Evolutionary conservation across 2,113 vertebrate species (phyloP).

Genomic region (Acanthochromis polyacanthus): DNA sequence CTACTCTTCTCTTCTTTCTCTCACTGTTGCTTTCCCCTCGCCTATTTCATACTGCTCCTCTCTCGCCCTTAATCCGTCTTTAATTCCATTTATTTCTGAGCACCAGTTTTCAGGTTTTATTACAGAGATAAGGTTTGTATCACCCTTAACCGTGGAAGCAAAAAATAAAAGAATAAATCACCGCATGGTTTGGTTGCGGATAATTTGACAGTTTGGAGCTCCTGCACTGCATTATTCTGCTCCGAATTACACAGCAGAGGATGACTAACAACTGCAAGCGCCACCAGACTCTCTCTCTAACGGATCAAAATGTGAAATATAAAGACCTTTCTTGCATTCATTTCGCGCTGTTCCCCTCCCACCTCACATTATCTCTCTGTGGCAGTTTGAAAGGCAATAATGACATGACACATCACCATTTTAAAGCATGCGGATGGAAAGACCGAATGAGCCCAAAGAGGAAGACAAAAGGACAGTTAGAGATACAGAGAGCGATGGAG

Average conservation of each 20-base stretch:
- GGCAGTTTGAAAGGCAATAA: constrained; percentile 64
- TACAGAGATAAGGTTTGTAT: constrained; percentile 1
- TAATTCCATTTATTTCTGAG: background rate
- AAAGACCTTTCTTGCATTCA: constrained; percentile 34
- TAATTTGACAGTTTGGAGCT: constrained; percentile 21
- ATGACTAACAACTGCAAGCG: constrained; percentile 45
- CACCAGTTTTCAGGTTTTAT: constrained; percentile 2
- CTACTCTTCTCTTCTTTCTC: background rate
- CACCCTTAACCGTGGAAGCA: background rate
- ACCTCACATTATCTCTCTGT: constrained; percentile 43
- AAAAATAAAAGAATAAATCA: constrained; percentile 24
- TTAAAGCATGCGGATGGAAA: constrained; percentile 27
- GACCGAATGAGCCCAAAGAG: constrained; percentile 42
- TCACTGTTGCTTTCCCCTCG: background rate
- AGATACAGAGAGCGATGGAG: constrained; percentile 27
- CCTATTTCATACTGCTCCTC: background rate
- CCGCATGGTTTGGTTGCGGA: constrained; percentile 10
- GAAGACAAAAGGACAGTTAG: constrained; percentile 60
- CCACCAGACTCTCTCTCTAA: constrained; percentile 1
- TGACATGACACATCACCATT: constrained; percentile 43
- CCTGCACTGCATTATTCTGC: constrained; percentile 13
- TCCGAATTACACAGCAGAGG: constrained; percentile 17
- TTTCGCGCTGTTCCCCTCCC: constrained; percentile 20
- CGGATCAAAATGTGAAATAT: constrained; percentile 25
- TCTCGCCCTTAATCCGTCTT: background rate